phyloP scores from a whole-genome alignment of 2,797 vertebrate genomes.

The Thaleichthys pacificus region DNA sequence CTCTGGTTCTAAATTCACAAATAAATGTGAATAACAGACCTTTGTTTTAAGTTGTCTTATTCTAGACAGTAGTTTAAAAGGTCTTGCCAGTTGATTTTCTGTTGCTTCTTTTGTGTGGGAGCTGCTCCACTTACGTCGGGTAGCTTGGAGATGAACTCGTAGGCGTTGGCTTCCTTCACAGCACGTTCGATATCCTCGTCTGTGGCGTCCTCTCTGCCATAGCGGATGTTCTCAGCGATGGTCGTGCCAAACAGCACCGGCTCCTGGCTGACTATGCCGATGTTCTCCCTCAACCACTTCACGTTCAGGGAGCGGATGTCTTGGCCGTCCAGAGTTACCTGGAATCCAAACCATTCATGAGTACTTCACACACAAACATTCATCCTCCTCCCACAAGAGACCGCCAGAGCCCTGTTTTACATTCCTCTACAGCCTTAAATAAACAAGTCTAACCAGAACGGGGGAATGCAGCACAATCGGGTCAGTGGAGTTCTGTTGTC shows the following conservation, averaged over 20 bases:
- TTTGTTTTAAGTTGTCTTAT: background rate
- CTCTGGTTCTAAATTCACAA: background rate
- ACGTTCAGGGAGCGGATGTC: slow-evolving; percentile 66
- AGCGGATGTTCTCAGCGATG: slow-evolving; percentile 57
- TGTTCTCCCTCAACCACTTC: slow-evolving; percentile 57
- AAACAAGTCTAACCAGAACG: background rate
- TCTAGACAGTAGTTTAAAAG: background rate
- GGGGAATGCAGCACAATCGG: background rate
- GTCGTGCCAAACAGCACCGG: slow-evolving; percentile 64
- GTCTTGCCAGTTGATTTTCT: background rate
- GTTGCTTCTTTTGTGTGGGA: background rate
- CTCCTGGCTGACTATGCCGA: slow-evolving; percentile 63
- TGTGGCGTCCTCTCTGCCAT: slow-evolving; percentile 54
- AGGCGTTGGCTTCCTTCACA: slow-evolving; percentile 62
- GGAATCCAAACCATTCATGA: slow-evolving; percentile 12
- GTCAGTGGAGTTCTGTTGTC: too few species aligned
- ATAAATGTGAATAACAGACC: background rate
- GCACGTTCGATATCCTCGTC: slow-evolving; percentile 60
- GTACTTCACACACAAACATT: background rate
- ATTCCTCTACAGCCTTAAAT: background rate
- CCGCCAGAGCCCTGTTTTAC: background rate
- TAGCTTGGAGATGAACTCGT: slow-evolving; percentile 58
- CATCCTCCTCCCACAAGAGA: background rate
- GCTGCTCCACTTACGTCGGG: slow-evolving; percentile 48
- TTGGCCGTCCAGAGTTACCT: slow-evolving; percentile 55